A percentile compares a stretch with the other conserved stretches of the same genome.
phyloP scores from a whole-genome alignment of 2,888 invertebrate genomes.

The Philaethria dido region DNA sequence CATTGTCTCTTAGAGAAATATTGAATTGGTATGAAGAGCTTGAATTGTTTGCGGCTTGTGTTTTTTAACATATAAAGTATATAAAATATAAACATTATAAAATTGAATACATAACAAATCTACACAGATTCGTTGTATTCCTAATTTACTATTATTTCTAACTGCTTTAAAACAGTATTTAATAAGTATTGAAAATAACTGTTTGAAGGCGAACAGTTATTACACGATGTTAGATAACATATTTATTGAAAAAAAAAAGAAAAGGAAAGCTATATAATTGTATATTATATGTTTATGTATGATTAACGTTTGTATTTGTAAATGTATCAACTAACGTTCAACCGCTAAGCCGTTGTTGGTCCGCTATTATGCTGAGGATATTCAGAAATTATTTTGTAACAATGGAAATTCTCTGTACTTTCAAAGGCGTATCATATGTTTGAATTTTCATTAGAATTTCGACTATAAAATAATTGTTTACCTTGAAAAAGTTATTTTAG shows the following conservation, averaged over 20 bases:
- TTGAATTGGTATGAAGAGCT: conserved; percentile 14
- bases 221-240: neutral
- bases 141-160: no score
- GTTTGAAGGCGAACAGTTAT: neutral
- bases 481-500: neutral
- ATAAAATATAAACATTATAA: neutral
- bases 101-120: neutral
- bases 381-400: conserved; percentile 9
- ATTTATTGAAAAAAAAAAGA: no score
- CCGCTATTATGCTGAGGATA: neutral
- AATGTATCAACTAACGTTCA: conserved; percentile 7
- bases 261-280: neutral
- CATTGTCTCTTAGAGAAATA: conserved; percentile 16
- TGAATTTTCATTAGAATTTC: neutral
- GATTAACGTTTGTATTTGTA: conserved; percentile 8
- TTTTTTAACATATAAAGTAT: neutral
- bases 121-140: no score
- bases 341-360: neutral
- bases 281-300: neutral
- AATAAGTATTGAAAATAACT: no score
- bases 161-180: no score
- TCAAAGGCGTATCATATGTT: conserved; percentile 4
- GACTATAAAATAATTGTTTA: neutral
- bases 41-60: neutral
- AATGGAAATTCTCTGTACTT: conserved; percentile 5